A percentile compares a stretch with the other conserved stretches of the same genome.
These are phyloP conservation scores for Gobionotothen gibberifrons DNA, from an alignment of 2,797 vertebrate genomes.

Conservation along the genomic window DNA sequence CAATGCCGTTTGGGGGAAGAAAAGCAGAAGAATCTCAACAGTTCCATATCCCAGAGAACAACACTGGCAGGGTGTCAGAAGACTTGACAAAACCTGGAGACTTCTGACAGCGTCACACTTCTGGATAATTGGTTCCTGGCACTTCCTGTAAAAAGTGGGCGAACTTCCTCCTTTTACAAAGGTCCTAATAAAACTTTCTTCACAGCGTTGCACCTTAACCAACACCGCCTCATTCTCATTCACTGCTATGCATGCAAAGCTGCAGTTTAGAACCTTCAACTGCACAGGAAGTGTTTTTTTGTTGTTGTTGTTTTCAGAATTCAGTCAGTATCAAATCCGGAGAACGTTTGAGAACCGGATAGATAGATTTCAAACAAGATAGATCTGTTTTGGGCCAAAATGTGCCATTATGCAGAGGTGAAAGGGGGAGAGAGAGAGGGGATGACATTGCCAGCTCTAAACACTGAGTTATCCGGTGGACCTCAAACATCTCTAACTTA, in stretches of 20 bases:
- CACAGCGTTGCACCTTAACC: constrained; percentile 76
- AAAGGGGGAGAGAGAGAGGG: too few species aligned
- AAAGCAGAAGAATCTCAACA: constrained; percentile 67
- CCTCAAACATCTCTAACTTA: not conserved
- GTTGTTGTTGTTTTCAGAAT: constrained; percentile 34
- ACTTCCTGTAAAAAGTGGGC: constrained; percentile 80
- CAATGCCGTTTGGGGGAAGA: constrained; percentile 45
- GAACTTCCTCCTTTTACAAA: constrained; percentile 74
- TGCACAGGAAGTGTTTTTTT: constrained; percentile 67
- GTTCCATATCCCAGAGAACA: constrained; percentile 78
- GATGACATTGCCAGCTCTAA: too few species aligned
- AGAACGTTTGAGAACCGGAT: constrained; percentile 18
- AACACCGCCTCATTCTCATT: constrained; percentile 57
- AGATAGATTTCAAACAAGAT: too few species aligned
- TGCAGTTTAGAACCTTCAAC: constrained; percentile 53
- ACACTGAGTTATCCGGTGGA: too few species aligned
- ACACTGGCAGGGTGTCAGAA: constrained; percentile 83
- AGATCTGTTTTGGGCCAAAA: too few species aligned
- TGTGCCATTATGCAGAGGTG: too few species aligned
- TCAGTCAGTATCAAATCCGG: constrained; percentile 45
- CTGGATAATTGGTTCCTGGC: constrained; percentile 78
- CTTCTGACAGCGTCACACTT: constrained; percentile 82
- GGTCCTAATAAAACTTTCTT: constrained; percentile 78
- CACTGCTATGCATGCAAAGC: constrained; percentile 55
- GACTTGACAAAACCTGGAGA: constrained; percentile 82